Base-by-base conservation (phyloP, 2,113 vertebrate species). In the Casuarius casuarius region DNA sequence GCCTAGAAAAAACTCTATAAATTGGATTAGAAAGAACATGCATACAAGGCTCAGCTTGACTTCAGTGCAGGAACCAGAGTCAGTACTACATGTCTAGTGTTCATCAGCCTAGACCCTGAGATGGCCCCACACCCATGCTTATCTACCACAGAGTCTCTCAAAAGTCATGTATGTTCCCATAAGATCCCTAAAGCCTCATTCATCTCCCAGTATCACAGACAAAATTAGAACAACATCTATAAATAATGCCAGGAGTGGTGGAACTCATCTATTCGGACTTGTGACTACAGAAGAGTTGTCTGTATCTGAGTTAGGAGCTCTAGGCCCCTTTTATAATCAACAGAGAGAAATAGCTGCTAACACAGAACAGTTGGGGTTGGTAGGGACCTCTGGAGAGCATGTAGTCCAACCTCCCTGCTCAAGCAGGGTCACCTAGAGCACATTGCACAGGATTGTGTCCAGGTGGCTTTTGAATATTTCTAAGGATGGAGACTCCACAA, bases 11-110 rank as follows among this genome's bases (percentile, higher is more conserved):
- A 49, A 4, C 75, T 10, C 31, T 9, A 2, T 1, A 3, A 2
- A 3, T 4, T 6, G 12, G 28, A 2, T 48, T 18, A 58, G 48
- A 8, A 74, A 10, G 44, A n/a, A 28, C 25, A 40, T 0, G 3
- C 4, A n/a, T 2, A 4, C 6, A 6, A 42, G 28, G 78, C 18
- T 16, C 28, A 8, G 66, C 35, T 21, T 5, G 62, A 7, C 49
- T 22, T 2, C 72, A 8, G 3, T 1, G 44, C 17, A 29, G 77
- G 61, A 65, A 19, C 25, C 54, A 22, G 25, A 56, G 61, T 42
- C 11, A 6, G 5, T 3, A 40, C 72, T 9, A 8, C 19, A 5
- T 0, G 16, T 0, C 16, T 12, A 12, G 54, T 1, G 1, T 3
- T 10, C 63, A 20, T 2, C 44, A 65, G 38, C 54, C 16, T 5